These are phyloP conservation scores for Ectemnius cavifrons DNA, from an alignment of 2,888 invertebrate species.

Conservation along the genomic window DNA sequence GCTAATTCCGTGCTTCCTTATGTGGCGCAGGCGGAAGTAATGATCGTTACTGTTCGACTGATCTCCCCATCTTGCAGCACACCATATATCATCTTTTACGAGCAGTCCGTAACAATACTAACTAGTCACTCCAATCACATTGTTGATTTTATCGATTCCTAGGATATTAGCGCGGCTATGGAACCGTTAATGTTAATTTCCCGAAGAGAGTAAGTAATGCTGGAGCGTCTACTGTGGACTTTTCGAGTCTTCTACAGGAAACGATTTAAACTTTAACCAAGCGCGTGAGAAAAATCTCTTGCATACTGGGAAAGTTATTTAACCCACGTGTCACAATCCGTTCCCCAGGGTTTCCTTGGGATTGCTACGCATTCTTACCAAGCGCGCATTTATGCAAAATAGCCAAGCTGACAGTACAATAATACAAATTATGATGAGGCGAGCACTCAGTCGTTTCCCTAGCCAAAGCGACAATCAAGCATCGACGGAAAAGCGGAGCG, in stretches of 20 bases:
- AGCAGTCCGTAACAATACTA: conserved; percentile 34
- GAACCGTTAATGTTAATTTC: no score
- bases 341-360: no score
- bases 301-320: no score
- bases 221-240: no score
- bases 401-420: background rate
- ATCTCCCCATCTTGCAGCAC: conserved; percentile 30
- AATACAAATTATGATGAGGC: background rate
- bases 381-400: background rate
- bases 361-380: background rate
- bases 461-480: background rate
- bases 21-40: conserved; percentile 51
- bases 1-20: conserved; percentile 52
- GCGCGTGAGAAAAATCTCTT: no score
- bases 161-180: no score
- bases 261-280: no score
- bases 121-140: conserved; percentile 17
- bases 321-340: no score
- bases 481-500: background rate
- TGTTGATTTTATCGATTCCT: background rate
- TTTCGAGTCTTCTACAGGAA: no score
- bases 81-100: conserved; percentile 39
- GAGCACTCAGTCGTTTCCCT: background rate
- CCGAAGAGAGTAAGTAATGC: no score
- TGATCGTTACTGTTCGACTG: conserved; percentile 39